Evolutionary conservation across 1,140 invertebrate genomes (phyloP), one percentile per base, ranked within the genome.

Genomic region (Cyclina sinensis): DNA sequence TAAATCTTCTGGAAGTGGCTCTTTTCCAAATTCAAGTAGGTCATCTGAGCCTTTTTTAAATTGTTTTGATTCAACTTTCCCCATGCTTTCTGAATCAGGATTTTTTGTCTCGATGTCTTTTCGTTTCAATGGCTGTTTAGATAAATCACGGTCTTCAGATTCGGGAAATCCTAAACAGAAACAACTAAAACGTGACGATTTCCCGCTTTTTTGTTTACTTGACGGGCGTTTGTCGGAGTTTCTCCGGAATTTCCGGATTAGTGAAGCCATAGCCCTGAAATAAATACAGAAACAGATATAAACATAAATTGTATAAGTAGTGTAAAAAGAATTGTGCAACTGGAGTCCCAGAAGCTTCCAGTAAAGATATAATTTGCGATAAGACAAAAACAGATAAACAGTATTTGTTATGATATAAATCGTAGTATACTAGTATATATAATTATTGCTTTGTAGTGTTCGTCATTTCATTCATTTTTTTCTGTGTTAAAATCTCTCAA

Each of bases 191-290:
- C 24, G 11, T n/a, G 48, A 65, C 4, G 82, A 84, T 39, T 51
- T 54, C 74, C 48, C 21, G 3, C 27, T 70, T 32, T 81, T 65
- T 46, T 39, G 51, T 3, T 48, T 51, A 21, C 74, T 32, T 37
- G 62, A 1, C 32, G 37, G 37, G 18, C 43, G 21, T 73, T 54
- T 59, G 0, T 27, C 54, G 3, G 84, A 46, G 11, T 62, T 76
- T 21, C 70, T 18, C 0, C 84, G 73, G 32, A 86, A 37, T n/a
- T 68, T 57, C 30, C 82, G 21, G 27, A 85, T 57, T 4, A 85
- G 7, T 9, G 82, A 73, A 14, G 82, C 51, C 82, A 85, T 85
- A 14, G 43, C 32, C 70, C 82, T 85, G 81, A 73, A 84, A 85
- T 24, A 21, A 57, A 65, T 27, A 43, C n/a, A n/a, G n/a, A n/a